phyloP scores from a whole-genome alignment of 2,113 vertebrate genomes.

The Clarias magur region DNA sequence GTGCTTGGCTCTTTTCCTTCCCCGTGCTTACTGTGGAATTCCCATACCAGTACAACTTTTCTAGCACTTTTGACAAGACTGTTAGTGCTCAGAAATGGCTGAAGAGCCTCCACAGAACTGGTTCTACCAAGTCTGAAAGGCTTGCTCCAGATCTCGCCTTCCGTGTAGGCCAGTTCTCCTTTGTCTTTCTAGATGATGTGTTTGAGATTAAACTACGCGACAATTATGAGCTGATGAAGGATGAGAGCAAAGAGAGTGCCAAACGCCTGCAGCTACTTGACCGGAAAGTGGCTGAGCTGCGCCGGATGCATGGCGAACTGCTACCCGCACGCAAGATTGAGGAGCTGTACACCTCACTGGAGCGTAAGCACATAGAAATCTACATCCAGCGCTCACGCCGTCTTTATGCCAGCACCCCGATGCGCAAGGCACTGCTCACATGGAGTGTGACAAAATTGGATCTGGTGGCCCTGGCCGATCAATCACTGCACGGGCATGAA shows the following conservation, averaged over 20 bases:
- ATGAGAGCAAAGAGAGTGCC: conserved; percentile 94
- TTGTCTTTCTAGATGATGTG: conserved; percentile 90
- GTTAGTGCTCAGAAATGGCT: conserved; percentile 94
- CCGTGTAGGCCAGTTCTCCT: conserved; percentile 87
- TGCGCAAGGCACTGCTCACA: conserved; percentile 91
- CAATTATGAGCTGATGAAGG: conserved; percentile 98
- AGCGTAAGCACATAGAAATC: conserved; percentile 97
- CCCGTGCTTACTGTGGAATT: conserved; percentile 84
- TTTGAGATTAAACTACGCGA: conserved; percentile 96
- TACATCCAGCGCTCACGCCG: conserved; percentile 96
- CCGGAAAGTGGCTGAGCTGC: conserved; percentile 88
- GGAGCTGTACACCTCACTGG: conserved; percentile 92
- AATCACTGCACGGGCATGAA: conserved; percentile 84
- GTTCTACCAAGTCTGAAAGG: background rate
- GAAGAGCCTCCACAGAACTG: conserved; percentile 79
- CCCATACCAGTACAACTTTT: conserved; percentile 95
- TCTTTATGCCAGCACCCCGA: conserved; percentile 93
- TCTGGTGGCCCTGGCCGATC: conserved; percentile 83
- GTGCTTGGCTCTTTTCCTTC: conserved; percentile 82
- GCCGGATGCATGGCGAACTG: conserved; percentile 94
- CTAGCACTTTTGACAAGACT: conserved; percentile 85
- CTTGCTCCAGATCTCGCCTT: conserved; percentile 87
- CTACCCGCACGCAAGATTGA: conserved; percentile 96
- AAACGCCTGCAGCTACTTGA: conserved; percentile 92
- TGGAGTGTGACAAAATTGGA: conserved; percentile 89